Percentiles rank a stretch among this genome's conserved stretches.
Conservation (phyloP, 2,888 invertebrate species). For the Xestia ashworthii region DNA sequence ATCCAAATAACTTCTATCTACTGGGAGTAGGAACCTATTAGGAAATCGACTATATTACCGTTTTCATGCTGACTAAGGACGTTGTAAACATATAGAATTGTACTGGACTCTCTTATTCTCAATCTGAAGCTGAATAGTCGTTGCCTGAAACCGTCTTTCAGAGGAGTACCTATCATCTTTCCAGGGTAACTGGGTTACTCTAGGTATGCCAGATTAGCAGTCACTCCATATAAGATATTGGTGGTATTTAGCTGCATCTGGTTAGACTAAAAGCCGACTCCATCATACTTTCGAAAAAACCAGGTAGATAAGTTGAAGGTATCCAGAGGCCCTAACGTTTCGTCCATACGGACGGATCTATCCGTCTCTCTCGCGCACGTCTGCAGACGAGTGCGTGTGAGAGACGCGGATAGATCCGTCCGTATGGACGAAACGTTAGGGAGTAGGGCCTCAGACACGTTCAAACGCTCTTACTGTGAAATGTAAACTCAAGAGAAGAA, state of each 20-base stretch:
- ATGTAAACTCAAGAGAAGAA: background rate
- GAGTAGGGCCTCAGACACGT: no score
- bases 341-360: no score
- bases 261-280: background rate
- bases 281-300: background rate
- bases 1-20: slow-evolving; percentile 28
- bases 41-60: background rate
- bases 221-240: background rate
- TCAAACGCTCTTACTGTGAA: no score
- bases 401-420: no score
- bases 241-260: background rate
- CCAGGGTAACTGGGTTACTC: no score
- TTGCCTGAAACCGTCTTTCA: background rate
- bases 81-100: background rate
- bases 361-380: no score
- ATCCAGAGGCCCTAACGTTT: no score
- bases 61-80: background rate
- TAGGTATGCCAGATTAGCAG: background rate
- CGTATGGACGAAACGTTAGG: no score
- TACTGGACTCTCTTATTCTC: background rate
- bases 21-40: background rate
- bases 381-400: no score
- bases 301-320: background rate
- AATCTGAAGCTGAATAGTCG: background rate
- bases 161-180: no score